A percentile compares a stretch with the other conserved stretches of the same genome.
Conservation (phyloP, 2,888 invertebrate genomes). For the Sinodicranocentrus sp. region DNA sequence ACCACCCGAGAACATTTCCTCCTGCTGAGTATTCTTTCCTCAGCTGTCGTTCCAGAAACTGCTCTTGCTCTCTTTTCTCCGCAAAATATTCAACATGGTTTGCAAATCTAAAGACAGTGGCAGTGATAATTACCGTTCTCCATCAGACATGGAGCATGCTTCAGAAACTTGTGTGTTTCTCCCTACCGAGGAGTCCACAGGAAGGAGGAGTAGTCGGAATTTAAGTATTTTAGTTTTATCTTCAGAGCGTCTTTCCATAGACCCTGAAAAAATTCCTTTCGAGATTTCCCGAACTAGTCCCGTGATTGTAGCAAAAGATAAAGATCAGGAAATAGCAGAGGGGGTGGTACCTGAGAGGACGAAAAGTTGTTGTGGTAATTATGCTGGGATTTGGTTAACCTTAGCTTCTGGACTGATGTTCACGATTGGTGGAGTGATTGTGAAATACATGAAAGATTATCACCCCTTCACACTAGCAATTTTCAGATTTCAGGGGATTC, state of each 20-base stretch:
- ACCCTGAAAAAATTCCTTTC: slow-evolving; percentile 35
- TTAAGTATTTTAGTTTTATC: slow-evolving; percentile 44
- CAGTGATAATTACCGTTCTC: neutral
- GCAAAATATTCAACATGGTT: slow-evolving; percentile 28
- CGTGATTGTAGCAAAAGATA: neutral
- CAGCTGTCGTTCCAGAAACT: too few species aligned
- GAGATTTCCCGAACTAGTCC: neutral
- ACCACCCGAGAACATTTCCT: too few species aligned
- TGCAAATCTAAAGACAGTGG: slow-evolving; percentile 12
- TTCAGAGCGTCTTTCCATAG: slow-evolving; percentile 4
- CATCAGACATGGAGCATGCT: slow-evolving; percentile 6
- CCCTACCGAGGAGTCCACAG: neutral
- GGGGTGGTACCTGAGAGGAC: neutral
- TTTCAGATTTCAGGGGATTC: slow-evolving; percentile 74
- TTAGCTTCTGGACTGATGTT: slow-evolving; percentile 69
- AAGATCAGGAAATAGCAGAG: neutral
- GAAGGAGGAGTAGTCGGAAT: slow-evolving; percentile 11
- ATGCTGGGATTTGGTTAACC: slow-evolving; percentile 70
- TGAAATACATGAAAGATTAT: slow-evolving; percentile 69
- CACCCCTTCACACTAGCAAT: slow-evolving; percentile 73
- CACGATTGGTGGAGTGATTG: slow-evolving; percentile 72
- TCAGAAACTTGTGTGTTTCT: slow-evolving; percentile 53
- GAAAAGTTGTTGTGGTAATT: slow-evolving; percentile 51
- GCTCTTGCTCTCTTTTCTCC: too few species aligned
- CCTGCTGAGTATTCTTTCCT: too few species aligned